Base-by-base conservation (phyloP, 2,888 invertebrate genomes). In the Pterostichus madidus region DNA sequence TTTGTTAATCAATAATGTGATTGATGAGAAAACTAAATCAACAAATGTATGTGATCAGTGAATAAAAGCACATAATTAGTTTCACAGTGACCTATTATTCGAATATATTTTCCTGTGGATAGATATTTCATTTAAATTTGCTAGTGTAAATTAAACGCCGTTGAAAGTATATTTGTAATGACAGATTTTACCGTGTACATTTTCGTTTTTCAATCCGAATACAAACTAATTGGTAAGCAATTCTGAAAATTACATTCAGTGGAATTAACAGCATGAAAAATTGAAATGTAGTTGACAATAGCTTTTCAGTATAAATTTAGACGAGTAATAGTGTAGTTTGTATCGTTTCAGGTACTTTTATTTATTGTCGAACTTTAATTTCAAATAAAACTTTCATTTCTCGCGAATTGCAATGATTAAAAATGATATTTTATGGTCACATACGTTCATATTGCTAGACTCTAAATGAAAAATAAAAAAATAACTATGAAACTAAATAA, bases 231-330 rank as follows among this genome's bases (percentile, higher is more conserved):
- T 64, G 35, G 35, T 64, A 35, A 35, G 32, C 64, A 39, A 64
- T 39, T 64, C 35, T 64, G 64, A n/a, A 32, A 35, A 13, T 52
- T 13, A 52, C 52, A 13, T 52, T 13, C 52, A 52, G 13, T 52
- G 52, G 52, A 64, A n/a, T 64, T 39, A 64, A 64, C 64, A 64
- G 32, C 56, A 64, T 64, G 39, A 64, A 64, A 64, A 64, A 64
- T 15, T 64, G n/a, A 59, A 64, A 64, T 64, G 35, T 10, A 64
- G n/a, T 52, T 64, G 64, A 35, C 56, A 56, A 39, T 39, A 17
- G 31, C 10, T 10, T 31, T 56, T 59, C 31, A 59, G 5, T 11
- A 24, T 59, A 8, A 59, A 10, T 59, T 24, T 4, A 11, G 11
- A 10, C 7, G 8, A 8, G 59, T 59, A 59, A 59, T 59, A 59